Conservation (phyloP, 2,113 vertebrate genomes). For the Tychaedon coryphoeus region DNA sequence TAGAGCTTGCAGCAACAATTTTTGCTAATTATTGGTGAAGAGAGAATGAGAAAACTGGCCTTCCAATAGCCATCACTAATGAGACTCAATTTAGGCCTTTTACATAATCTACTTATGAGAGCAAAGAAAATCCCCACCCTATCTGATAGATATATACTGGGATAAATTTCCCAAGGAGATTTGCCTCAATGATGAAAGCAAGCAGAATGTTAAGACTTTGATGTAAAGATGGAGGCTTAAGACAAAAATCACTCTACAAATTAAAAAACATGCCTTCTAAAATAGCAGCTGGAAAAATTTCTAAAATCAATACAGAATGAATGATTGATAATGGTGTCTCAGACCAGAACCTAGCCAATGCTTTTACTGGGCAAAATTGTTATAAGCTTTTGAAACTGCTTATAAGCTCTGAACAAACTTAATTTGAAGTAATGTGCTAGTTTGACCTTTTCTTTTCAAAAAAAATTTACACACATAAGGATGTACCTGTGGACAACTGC, state of each 20-base stretch:
- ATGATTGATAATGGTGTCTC: neutral
- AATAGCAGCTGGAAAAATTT: neutral
- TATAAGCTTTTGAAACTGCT: neutral
- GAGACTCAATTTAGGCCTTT: slow-evolving; percentile 15
- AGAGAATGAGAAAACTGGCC: neutral
- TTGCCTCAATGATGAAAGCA: slow-evolving; percentile 16
- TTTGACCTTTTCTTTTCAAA: fast-evolving
- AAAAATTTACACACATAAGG: neutral
- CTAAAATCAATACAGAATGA: neutral
- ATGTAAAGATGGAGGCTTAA: neutral
- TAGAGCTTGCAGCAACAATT: neutral
- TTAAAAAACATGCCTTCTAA: neutral
- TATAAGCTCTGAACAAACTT: neutral
- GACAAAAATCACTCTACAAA: neutral
- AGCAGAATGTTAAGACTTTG: neutral
- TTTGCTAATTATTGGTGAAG: neutral
- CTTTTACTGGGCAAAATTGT: neutral
- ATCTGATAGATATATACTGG: neutral
- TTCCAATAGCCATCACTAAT: neutral
- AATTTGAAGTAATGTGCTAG: neutral
- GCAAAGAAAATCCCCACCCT: slow-evolving; percentile 9
- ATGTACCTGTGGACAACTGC: neutral
- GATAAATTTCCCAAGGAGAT: slow-evolving; percentile 27
- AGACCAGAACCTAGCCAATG: neutral
- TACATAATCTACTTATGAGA: neutral